Evolutionary conservation across 2,113 vertebrate genomes (phyloP).

Genomic region (Canis aureus): DNA sequence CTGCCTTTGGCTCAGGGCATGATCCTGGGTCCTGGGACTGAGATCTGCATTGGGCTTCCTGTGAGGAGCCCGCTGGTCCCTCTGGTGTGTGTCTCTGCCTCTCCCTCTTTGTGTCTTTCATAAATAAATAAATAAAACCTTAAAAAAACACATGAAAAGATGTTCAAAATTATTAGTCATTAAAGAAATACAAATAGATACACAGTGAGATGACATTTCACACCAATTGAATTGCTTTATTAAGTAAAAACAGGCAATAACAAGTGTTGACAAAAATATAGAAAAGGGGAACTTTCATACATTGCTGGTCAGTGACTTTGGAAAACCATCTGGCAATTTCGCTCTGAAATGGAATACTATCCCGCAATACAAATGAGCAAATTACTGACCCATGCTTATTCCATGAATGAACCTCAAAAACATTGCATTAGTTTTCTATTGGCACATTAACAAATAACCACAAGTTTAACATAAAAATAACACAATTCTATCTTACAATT

Average conservation of each 20-base stretch:
- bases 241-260: not conserved
- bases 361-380: not conserved
- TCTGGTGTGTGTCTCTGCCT: too few relatives aligned
- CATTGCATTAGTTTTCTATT: not conserved
- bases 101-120: too few relatives aligned
- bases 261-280: not conserved
- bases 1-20: too few relatives aligned
- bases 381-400: not conserved
- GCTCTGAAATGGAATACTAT: not conserved
- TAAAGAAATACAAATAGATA: not conserved
- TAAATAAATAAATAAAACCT: too few relatives aligned
- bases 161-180: not conserved
- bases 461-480: not conserved
- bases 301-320: not conserved
- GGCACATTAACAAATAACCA: not conserved
- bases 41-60: too few relatives aligned
- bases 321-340: not conserved
- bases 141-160: not conserved
- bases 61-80: too few relatives aligned
- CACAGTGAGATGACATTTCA: not conserved
- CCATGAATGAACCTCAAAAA: not conserved
- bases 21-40: too few relatives aligned
- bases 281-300: not conserved
- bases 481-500: not conserved
- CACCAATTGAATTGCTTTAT: not conserved